phyloP scores from a whole-genome alignment of 2,797 vertebrate genomes.

The Cossypha heuglini region DNA sequence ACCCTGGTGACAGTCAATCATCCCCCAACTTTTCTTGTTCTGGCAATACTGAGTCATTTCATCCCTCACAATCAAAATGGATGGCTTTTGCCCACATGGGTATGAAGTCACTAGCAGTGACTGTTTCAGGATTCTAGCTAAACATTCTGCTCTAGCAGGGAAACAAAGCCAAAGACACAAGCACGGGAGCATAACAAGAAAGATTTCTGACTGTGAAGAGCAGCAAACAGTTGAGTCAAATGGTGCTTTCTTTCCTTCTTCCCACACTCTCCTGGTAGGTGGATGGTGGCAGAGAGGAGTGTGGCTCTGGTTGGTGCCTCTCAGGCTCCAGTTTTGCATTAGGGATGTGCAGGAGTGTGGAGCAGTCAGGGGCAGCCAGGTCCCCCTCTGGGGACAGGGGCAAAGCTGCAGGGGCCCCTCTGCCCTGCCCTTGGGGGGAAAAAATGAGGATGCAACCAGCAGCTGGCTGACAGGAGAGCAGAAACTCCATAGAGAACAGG shows the following conservation, averaged over 20 bases:
- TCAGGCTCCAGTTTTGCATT: background rate
- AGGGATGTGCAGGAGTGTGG: accelerated
- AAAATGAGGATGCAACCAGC: background rate
- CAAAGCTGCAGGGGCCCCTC: background rate
- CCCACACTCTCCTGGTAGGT: background rate
- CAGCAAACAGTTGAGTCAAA: background rate
- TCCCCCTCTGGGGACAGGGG: background rate
- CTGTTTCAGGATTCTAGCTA: background rate
- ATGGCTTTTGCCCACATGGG: background rate
- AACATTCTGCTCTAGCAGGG: background rate
- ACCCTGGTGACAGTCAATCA: background rate
- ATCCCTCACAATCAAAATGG: background rate
- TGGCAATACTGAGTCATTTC: background rate
- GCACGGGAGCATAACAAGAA: background rate
- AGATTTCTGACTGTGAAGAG: background rate
- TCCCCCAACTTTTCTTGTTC: background rate
- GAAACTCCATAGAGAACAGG: background rate
- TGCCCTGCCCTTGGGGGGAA: background rate
- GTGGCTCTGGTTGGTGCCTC: background rate
- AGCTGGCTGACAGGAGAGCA: background rate
- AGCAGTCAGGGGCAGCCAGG: background rate
- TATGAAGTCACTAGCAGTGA: background rate
- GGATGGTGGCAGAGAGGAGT: background rate
- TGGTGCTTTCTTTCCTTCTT: background rate
- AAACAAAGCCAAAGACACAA: background rate